Conservation (phyloP, 1,140 invertebrate species). For the Procambarus virginalis region DNA sequence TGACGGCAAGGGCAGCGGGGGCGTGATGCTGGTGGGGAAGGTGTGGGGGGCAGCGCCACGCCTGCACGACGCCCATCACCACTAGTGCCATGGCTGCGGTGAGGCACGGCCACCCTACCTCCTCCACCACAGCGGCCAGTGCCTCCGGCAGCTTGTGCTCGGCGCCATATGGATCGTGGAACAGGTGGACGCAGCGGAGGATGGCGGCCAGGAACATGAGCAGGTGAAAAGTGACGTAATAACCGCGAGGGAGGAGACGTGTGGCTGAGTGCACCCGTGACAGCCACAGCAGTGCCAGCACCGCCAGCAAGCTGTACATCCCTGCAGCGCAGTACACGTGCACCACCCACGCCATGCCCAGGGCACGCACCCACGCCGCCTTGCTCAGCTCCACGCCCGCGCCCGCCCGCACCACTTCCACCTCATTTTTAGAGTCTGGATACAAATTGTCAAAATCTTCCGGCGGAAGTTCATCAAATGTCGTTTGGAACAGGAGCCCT, state of each 20-base stretch:
- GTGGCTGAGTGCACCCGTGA: slow-evolving; percentile 73
- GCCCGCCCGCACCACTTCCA: neutral
- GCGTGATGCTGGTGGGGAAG: slow-evolving; percentile 15
- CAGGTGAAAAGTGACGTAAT: slow-evolving; percentile 88
- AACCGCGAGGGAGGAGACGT: slow-evolving; percentile 25
- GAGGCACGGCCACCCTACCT: slow-evolving; percentile 87
- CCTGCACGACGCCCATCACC: slow-evolving; percentile 87
- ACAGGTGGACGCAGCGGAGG: slow-evolving; percentile 87
- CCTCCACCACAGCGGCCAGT: slow-evolving; percentile 86
- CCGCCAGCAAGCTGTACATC: slow-evolving; percentile 85
- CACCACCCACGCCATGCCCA: slow-evolving; percentile 89
- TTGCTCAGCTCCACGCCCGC: slow-evolving; percentile 1
- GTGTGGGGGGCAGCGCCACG: slow-evolving; percentile 74
- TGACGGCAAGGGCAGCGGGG: slow-evolving; percentile 47
- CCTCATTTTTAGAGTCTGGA: neutral
- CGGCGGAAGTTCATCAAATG: neutral
- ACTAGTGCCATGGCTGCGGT: slow-evolving; percentile 89
- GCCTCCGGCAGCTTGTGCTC: slow-evolving; percentile 85
- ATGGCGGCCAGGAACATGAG: slow-evolving; percentile 87
- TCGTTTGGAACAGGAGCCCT: neutral
- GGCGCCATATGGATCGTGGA: slow-evolving; percentile 92
- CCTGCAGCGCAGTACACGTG: slow-evolving; percentile 90
- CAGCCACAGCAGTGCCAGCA: slow-evolving; percentile 81
- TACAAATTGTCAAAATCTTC: neutral
- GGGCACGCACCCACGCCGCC: slow-evolving; percentile 71